Evolutionary conservation across 2,888 invertebrate species (phyloP).

Genomic region (Drosophila lacicola): DNA sequence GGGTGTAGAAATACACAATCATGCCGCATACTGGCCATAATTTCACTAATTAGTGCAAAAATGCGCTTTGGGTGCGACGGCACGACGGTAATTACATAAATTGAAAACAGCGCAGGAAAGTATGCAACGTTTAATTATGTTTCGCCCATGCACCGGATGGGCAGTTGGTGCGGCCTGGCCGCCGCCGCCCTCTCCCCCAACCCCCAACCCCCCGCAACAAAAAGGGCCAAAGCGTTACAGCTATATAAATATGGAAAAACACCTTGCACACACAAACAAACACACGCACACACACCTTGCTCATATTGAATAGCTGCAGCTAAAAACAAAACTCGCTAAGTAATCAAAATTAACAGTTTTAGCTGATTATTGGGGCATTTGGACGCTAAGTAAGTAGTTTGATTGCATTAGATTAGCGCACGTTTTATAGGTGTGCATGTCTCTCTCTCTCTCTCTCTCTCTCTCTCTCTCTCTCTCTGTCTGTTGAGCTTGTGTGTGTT

Average conservation of each 20-base stretch:
- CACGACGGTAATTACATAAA: constrained; percentile 61
- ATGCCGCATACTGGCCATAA: constrained; percentile 47
- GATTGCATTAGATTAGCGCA: constrained; percentile 22
- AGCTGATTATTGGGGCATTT: constrained; percentile 37
- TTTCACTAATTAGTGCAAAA: constrained; percentile 71
- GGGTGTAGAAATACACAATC: constrained; percentile 17
- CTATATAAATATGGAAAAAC: constrained; percentile 5
- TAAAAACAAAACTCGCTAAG: constrained; percentile 16
- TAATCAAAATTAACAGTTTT: constrained; percentile 34
- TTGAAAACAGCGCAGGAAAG: constrained; percentile 57
- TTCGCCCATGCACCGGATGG: constrained; percentile 1
- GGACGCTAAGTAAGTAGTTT: constrained; percentile 19
- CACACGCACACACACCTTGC: not conserved
- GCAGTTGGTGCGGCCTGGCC: too few species aligned
- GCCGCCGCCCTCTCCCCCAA: too few species aligned
- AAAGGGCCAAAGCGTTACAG: not conserved
- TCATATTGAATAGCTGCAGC: constrained; percentile 3
- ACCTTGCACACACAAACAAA: not conserved
- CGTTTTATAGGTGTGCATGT: not conserved
- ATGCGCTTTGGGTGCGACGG: constrained; percentile 49
- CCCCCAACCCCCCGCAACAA: not conserved
- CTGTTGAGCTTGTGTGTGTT: constrained; percentile 1
- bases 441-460: constrained; percentile 1
- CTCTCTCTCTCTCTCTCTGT: not conserved
- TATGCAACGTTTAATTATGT: constrained; percentile 69